phyloP scores from a whole-genome alignment of 2,797 vertebrate species.

The Calcarius lapponicus region DNA sequence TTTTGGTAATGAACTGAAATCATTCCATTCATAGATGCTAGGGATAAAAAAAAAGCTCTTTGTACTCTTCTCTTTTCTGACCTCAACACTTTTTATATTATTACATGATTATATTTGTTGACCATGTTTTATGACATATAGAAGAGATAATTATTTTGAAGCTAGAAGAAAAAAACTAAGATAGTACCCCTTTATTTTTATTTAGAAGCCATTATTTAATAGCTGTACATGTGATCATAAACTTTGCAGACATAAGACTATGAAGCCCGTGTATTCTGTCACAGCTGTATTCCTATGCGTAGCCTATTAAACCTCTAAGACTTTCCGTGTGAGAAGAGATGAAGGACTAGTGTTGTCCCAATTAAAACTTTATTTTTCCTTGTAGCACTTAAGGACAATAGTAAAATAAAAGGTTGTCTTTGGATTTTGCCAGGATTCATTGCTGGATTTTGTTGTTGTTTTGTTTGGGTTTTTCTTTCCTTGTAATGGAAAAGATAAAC shows the following conservation, averaged over 20 bases:
- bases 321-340: neutral
- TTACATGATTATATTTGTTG: slow-evolving; percentile 30
- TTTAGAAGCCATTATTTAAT: slow-evolving; percentile 17
- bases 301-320: neutral
- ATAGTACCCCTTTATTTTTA: slow-evolving; percentile 50
- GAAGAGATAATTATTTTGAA: slow-evolving; percentile 35
- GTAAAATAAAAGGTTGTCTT: neutral
- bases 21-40: slow-evolving; percentile 70
- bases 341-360: neutral
- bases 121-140: slow-evolving; percentile 5
- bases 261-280: neutral
- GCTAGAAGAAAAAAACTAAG: slow-evolving; percentile 28
- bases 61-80: slow-evolving; percentile 33
- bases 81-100: slow-evolving; percentile 59
- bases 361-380: neutral
- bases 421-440: neutral
- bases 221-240: neutral
- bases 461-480: neutral
- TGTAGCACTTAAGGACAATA: neutral
- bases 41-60: slow-evolving; percentile 10
- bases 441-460: neutral
- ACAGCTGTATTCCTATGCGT: neutral
- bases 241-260: neutral
- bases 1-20: slow-evolving; percentile 75
- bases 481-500: neutral